These are phyloP conservation scores for Zaprionus kolodkinae DNA, from an alignment of 1,140 invertebrate species.

Conservation along the genomic window DNA sequence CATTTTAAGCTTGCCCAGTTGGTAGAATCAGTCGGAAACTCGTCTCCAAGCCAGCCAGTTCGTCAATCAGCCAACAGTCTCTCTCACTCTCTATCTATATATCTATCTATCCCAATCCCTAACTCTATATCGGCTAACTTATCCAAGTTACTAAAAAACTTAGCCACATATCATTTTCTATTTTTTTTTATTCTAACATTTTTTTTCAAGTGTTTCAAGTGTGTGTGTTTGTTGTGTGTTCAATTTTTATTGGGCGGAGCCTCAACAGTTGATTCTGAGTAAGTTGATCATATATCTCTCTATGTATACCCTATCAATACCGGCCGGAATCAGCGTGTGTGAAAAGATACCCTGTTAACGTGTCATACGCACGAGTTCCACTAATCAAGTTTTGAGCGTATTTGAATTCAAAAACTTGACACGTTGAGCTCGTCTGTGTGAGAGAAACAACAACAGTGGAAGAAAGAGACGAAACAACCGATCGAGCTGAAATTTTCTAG, in stretches of 20 bases:
- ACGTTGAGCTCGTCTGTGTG: conserved; percentile 76
- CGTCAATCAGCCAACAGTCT: conserved; percentile 31
- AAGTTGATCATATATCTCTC: neutral
- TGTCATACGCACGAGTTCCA: conserved; percentile 70
- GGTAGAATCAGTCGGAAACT: conserved; percentile 75
- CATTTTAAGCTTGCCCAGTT: conserved; percentile 71
- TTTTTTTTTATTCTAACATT: neutral
- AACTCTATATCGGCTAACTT: neutral
- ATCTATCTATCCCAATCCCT: no score
- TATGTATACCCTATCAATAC: neutral
- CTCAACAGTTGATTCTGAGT: neutral
- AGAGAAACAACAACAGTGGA: conserved; percentile 20
- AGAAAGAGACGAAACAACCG: neutral
- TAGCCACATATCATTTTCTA: neutral
- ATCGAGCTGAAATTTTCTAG: neutral
- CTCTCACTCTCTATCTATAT: no score
- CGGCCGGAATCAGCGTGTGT: conserved; percentile 8
- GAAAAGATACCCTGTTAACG: conserved; percentile 26
- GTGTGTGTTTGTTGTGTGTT: neutral
- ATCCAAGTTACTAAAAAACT: neutral
- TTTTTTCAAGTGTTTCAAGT: conserved; percentile 10
- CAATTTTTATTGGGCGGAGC: neutral
- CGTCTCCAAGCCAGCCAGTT: conserved; percentile 73
- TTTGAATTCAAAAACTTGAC: conserved; percentile 75
- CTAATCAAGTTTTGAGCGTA: conserved; percentile 76